Conservation (phyloP, 2,797 vertebrate genomes). For the Leptodactylus fallax region DNA sequence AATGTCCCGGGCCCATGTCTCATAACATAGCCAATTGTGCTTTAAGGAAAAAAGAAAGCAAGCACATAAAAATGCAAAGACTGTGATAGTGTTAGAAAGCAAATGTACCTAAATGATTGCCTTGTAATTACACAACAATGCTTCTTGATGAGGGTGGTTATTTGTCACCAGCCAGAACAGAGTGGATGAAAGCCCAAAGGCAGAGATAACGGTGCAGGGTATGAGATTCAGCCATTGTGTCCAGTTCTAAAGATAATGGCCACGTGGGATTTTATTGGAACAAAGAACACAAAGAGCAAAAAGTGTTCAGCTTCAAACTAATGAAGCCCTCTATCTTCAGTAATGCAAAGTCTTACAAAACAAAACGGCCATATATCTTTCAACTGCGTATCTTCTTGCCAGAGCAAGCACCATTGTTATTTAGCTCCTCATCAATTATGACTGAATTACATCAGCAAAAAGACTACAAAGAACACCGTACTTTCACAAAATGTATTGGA, state of each 20-base stretch:
- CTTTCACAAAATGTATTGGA: slow-evolving; percentile 10
- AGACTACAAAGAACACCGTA: slow-evolving; percentile 20
- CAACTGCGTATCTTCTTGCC: slow-evolving; percentile 18
- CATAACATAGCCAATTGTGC: neutral
- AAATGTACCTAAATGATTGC: slow-evolving; percentile 54
- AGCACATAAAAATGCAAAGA: slow-evolving; percentile 13
- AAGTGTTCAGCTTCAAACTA: slow-evolving; percentile 51
- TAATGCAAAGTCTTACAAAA: slow-evolving; percentile 51
- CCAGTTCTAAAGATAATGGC: slow-evolving; percentile 55
- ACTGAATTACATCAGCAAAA: slow-evolving; percentile 40
- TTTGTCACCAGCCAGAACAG: slow-evolving; percentile 56
- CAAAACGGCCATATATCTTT: slow-evolving; percentile 54
- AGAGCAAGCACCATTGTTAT: slow-evolving; percentile 43
- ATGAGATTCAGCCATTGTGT: slow-evolving; percentile 50
- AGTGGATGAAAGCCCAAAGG: slow-evolving; percentile 49
- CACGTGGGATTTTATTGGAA: slow-evolving; percentile 49
- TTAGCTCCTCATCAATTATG: slow-evolving; percentile 51
- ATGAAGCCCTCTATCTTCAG: slow-evolving; percentile 57
- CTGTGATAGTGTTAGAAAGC: neutral
- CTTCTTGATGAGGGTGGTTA: slow-evolving; percentile 52
- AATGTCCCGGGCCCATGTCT: no score
- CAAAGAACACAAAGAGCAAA: slow-evolving; percentile 53
- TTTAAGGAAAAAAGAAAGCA: neutral
- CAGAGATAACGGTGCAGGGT: slow-evolving; percentile 50
- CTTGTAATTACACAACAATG: slow-evolving; percentile 62